Base-by-base conservation (phyloP, 2,797 vertebrate species). In the Moxostoma hubbsi region DNA sequence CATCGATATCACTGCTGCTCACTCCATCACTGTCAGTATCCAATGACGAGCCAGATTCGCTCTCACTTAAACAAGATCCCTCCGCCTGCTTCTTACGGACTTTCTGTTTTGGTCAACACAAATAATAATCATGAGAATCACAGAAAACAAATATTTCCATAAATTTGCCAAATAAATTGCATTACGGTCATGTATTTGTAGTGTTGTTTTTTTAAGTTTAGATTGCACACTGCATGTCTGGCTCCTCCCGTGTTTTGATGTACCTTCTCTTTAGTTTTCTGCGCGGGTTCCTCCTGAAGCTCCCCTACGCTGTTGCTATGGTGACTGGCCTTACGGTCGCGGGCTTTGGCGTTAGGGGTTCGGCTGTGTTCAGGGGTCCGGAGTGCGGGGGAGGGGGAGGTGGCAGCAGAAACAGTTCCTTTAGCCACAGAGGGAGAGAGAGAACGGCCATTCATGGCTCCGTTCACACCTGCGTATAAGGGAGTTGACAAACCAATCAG, bases 21-120 rank as follows among this genome's bases (percentile, higher is more conserved):
- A 96, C 94, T n/a, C 95, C 98, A 83, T 98, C 97, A 70, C 96
- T 98, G 7, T 97, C 97, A 78, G 95, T 97, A 90, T 98, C 97
- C 61, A 97, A 96, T 15, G 96, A 97, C 9, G 96, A 94, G 85
- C 96, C 97, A 0, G 97, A 98, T 83, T 99, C 98, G 77, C 97
- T 99, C 89, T 97, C 96, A 10, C 95, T 98, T 71, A 95, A 94
- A 86, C 94, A 94, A 68, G 94, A 94, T 87, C 94, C 91, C 85
- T 97, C 96, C 76, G 93, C 77, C n/a, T 92, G 84, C 89, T 97
- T 98, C 89, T 97, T 98, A 69, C 95, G 94, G 74, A 93, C 92
- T 85, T 97, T 99, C 96, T 99, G 87, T 51, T 79, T 71, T 54
- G 64, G 82, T 49, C 54, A 58, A 75, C 66, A 74, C 78, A 62